These are phyloP conservation scores for Auanema sp. DNA, from an alignment of 2,888 invertebrate genomes.

Conservation along the genomic window DNA sequence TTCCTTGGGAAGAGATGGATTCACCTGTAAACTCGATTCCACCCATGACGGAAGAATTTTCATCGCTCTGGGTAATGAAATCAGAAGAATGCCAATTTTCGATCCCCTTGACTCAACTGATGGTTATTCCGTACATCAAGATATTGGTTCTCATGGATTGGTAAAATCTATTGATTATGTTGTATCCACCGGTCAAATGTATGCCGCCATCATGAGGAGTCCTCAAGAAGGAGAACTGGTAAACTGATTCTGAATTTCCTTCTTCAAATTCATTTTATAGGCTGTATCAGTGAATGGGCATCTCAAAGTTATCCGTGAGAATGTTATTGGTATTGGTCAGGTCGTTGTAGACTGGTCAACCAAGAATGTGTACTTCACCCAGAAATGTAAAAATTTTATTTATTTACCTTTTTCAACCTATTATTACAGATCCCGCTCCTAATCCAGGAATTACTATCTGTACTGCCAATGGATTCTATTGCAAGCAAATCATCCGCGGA, in stretches of 20 bases:
- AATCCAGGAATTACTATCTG: constrained; percentile 39
- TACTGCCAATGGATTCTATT: constrained; percentile 36
- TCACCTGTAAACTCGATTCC: constrained; percentile 30
- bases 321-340: constrained; percentile 33
- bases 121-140: constrained; percentile 21
- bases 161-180: constrained; percentile 25
- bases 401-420: not conserved
- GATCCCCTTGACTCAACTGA: constrained; percentile 16
- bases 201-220: constrained; percentile 18
- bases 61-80: constrained; percentile 26
- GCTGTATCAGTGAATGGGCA: constrained; percentile 23
- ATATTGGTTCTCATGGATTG: constrained; percentile 18
- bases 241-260: constrained; percentile 1
- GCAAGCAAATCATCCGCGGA: constrained; percentile 33
- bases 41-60: constrained; percentile 24
- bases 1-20: constrained; percentile 31
- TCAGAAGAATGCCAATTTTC: constrained; percentile 27
- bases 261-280: constrained; percentile 12
- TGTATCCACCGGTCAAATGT: constrained; percentile 21
- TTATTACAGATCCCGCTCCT: constrained; percentile 29
- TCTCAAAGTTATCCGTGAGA: constrained; percentile 29
- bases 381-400: constrained; percentile 21
- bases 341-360: constrained; percentile 47
- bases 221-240: constrained; percentile 27
- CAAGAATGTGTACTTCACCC: constrained; percentile 39